A percentile compares a stretch with the other conserved stretches of the same genome.
phyloP scores from a whole-genome alignment of 2,888 invertebrate genomes.

The Hirtodrosophila confusa region DNA sequence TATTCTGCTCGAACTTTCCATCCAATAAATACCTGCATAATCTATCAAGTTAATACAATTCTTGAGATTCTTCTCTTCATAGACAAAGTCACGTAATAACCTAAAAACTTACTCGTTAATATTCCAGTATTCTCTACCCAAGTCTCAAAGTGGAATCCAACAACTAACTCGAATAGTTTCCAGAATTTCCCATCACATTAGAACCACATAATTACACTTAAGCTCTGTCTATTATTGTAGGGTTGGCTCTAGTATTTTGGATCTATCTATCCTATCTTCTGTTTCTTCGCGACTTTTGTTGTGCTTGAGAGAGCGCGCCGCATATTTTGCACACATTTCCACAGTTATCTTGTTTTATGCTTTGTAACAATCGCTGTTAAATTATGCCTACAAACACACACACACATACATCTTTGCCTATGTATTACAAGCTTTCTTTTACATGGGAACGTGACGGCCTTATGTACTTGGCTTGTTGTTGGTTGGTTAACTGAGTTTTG shows the following conservation, averaged over 20 bases:
- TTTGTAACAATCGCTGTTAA: conserved; percentile 69
- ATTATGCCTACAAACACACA: conserved; percentile 44
- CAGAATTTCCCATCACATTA: too few species aligned
- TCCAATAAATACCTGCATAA: too few species aligned
- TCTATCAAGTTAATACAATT: too few species aligned
- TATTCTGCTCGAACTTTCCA: too few species aligned
- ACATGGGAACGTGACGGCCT: conserved; percentile 69
- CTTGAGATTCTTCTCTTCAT: too few species aligned
- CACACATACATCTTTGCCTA: conserved; percentile 20
- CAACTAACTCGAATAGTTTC: too few species aligned
- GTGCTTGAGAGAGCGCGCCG: conserved; percentile 44
- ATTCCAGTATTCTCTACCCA: too few species aligned
- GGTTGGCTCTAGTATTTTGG: conserved; percentile 28
- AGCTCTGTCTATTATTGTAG: conserved; percentile 16
- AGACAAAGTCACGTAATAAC: too few species aligned
- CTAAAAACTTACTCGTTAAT: too few species aligned
- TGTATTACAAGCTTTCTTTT: conserved; percentile 63
- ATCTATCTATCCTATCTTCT: conserved; percentile 6
- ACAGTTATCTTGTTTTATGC: conserved; percentile 65
- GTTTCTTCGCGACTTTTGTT: conserved; percentile 49
- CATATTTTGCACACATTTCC: conserved; percentile 63
- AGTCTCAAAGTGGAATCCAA: too few species aligned
- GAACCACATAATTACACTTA: too few species aligned
- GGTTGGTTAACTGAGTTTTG: conserved; percentile 60
- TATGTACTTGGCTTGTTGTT: conserved; percentile 67